A percentile compares a stretch with the other conserved stretches of the same genome.
Conservation (phyloP, 2,797 vertebrate genomes). For the Rhyacichthys aspro region DNA sequence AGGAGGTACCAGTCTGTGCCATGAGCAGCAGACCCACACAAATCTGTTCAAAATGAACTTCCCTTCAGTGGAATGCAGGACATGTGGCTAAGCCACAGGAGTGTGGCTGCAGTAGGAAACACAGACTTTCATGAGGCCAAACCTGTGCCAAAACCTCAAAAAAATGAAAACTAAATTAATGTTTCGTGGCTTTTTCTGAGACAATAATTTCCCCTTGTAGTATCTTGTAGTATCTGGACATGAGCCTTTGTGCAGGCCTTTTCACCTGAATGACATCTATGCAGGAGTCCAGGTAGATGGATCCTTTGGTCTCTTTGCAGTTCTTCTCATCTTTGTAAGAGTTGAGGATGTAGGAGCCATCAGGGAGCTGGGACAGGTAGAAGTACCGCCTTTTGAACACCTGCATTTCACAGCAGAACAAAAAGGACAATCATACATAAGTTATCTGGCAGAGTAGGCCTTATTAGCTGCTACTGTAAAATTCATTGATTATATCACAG, state of each 20-base stretch:
- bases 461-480: neutral
- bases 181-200: too few relatives aligned
- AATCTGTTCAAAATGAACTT: slow-evolving; percentile 28
- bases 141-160: slow-evolving; percentile 14
- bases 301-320: slow-evolving; percentile 96
- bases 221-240: too few relatives aligned
- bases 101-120: slow-evolving; percentile 15
- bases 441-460: neutral
- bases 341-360: slow-evolving; percentile 97
- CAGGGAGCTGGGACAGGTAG: slow-evolving; percentile 95
- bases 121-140: slow-evolving; percentile 29
- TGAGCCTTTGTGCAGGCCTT: neutral
- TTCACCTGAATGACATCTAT: slow-evolving; percentile 91
- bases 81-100: slow-evolving; percentile 32
- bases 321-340: slow-evolving; percentile 99
- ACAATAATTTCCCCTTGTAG: too few relatives aligned
- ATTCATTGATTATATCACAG: neutral
- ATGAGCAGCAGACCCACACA: slow-evolving; percentile 17
- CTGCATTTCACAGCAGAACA: slow-evolving; percentile 63
- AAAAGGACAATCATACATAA: too few relatives aligned
- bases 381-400: slow-evolving; percentile 97
- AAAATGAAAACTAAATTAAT: slow-evolving; percentile 3
- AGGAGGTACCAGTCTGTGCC: slow-evolving; percentile 32
- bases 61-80: slow-evolving; percentile 47
- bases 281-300: slow-evolving; percentile 96